A percentile compares a stretch with the other conserved stretches of the same genome.
These are phyloP conservation scores for Plectus sambesii DNA, from an alignment of 1,140 invertebrate species.

Conservation along the genomic window DNA sequence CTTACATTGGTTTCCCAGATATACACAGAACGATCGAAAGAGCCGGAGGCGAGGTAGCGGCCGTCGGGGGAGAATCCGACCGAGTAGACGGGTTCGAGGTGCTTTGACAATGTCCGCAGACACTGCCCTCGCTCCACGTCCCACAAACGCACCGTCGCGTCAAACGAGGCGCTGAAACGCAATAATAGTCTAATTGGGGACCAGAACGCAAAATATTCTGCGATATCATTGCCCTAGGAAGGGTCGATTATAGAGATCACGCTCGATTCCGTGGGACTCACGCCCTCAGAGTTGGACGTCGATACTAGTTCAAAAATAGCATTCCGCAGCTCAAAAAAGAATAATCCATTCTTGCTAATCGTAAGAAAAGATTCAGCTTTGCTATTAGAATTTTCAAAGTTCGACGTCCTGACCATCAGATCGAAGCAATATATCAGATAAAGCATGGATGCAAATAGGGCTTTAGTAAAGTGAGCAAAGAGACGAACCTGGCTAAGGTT, in stretches of 20 bases:
- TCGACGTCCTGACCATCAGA: no score
- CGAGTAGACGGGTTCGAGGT: slow-evolving; percentile 68
- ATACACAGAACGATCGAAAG: slow-evolving; percentile 97
- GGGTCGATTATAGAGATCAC: no score
- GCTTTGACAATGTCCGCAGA: slow-evolving; percentile 16
- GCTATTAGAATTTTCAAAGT: no score
- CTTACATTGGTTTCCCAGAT: slow-evolving; percentile 96
- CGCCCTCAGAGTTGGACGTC: no score
- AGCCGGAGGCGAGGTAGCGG: slow-evolving; percentile 89
- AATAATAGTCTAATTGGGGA: background rate
- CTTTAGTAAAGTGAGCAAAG: slow-evolving; percentile 10
- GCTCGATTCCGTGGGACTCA: no score
- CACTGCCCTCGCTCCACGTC: slow-evolving; percentile 89
- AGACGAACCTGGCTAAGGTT: slow-evolving; percentile 64
- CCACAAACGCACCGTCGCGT: slow-evolving; percentile 85
- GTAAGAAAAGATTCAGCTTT: no score
- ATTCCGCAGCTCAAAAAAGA: no score
- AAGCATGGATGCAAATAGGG: background rate
- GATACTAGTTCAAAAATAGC: no score
- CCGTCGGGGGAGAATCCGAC: slow-evolving; percentile 71
- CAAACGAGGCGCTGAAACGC: slow-evolving; percentile 74
- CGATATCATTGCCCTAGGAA: background rate
- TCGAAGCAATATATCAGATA: background rate
- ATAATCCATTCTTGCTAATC: no score
- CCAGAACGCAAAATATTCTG: background rate